These are phyloP conservation scores for Machimus rusticus DNA, from an alignment of 2,888 invertebrate species.

Conservation along the genomic window DNA sequence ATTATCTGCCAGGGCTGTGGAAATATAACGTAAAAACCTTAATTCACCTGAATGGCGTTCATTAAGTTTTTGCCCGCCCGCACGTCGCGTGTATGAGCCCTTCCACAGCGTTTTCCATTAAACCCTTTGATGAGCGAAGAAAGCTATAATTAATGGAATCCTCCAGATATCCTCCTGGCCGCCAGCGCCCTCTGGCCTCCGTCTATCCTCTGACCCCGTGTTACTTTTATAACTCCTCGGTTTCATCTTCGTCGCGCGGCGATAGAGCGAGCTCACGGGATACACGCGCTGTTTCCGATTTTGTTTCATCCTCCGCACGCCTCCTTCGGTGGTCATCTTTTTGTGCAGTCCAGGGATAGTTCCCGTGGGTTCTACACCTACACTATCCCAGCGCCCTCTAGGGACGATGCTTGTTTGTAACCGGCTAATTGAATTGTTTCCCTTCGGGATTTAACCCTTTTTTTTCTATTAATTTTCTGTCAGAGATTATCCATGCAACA, in stretches of 20 bases:
- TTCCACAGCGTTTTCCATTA: neutral
- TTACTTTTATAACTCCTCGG: neutral
- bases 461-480: slow-evolving; percentile 26
- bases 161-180: neutral
- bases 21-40: neutral
- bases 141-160: neutral
- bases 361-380: neutral
- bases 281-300: neutral
- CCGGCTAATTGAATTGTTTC: slow-evolving; percentile 22
- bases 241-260: neutral
- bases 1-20: neutral
- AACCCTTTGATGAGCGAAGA: slow-evolving; percentile 19
- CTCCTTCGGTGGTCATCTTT: neutral
- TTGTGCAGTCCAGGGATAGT: neutral
- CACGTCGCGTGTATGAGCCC: neutral
- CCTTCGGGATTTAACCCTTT: slow-evolving; percentile 18
- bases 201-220: neutral
- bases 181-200: neutral
- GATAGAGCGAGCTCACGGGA: neutral
- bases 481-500: slow-evolving; percentile 23
- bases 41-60: neutral
- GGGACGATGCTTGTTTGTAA: neutral
- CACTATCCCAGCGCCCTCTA: neutral
- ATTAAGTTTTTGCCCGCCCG: neutral
- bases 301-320: neutral